phyloP scores from a whole-genome alignment of 2,797 vertebrate genomes.

The Cottoperca gobio region DNA sequence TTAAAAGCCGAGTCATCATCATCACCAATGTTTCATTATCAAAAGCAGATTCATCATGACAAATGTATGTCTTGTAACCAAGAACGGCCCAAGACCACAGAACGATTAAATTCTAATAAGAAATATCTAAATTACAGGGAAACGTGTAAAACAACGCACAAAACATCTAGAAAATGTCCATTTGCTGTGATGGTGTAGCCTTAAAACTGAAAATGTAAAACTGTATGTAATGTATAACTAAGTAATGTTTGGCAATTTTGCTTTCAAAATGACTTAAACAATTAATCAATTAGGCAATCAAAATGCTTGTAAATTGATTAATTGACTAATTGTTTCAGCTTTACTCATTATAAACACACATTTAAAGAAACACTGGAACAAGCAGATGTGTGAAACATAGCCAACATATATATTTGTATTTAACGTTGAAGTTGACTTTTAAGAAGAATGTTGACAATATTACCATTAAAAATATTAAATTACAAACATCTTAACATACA shows the following conservation, averaged over 20 bases:
- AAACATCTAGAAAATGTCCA: not conserved
- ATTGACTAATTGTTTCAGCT: too few species aligned
- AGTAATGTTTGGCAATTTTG: not conserved
- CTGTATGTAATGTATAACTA: too few species aligned
- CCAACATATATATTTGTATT: not conserved
- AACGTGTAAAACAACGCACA: not conserved
- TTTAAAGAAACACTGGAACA: not conserved
- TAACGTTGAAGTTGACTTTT: not conserved
- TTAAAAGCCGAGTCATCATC: not conserved
- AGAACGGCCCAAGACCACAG: not conserved
- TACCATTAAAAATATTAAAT: not conserved
- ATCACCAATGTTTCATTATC: slow-evolving; percentile 2
- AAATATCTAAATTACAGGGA: not conserved
- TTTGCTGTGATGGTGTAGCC: not conserved
- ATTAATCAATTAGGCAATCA: not conserved
- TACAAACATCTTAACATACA: not conserved
- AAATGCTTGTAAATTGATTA: not conserved
- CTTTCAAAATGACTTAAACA: not conserved
- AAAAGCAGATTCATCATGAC: not conserved
- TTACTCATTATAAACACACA: too few species aligned
- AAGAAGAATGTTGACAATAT: not conserved
- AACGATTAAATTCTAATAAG: not conserved
- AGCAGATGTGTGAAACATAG: not conserved
- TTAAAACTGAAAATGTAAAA: not conserved
- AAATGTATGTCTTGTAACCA: not conserved